Percentiles rank a stretch among this genome's conserved stretches.
Conservation (phyloP, 2,797 vertebrate species). For the Carapus acus region DNA sequence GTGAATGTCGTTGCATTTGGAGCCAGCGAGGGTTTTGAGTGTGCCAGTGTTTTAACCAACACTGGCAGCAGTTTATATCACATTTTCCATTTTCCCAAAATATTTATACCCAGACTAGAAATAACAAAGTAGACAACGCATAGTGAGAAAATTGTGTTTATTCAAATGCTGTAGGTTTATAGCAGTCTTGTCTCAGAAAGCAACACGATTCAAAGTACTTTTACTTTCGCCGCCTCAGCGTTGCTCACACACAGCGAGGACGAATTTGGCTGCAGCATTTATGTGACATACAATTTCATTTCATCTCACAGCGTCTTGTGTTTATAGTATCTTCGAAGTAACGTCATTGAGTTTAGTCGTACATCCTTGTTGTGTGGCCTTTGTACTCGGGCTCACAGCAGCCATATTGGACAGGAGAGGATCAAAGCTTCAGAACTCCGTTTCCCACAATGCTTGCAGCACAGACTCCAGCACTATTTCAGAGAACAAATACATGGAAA, state of each 20-base stretch:
- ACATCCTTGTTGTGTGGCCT: slow-evolving; percentile 25
- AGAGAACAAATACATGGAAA: slow-evolving; percentile 39
- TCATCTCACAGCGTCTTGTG: slow-evolving; percentile 31
- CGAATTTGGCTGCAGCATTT: slow-evolving; percentile 22
- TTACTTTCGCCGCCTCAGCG: slow-evolving; percentile 4
- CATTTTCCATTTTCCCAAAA: neutral
- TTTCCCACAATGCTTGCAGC: slow-evolving; percentile 49
- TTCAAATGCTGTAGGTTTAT: neutral
- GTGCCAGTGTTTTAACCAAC: neutral
- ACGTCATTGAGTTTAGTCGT: neutral
- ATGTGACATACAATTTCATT: slow-evolving; percentile 28
- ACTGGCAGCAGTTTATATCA: neutral
- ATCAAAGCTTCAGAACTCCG: slow-evolving; percentile 35
- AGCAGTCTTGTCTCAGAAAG: too few species aligned
- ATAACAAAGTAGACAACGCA: neutral
- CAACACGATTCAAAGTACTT: too few species aligned
- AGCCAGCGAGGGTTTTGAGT: neutral
- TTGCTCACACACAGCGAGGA: slow-evolving; percentile 22
- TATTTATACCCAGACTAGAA: neutral
- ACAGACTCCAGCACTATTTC: slow-evolving; percentile 31
- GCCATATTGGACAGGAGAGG: slow-evolving; percentile 19
- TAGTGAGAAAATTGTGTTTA: neutral
- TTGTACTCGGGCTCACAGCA: slow-evolving; percentile 18
- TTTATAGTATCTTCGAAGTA: slow-evolving; percentile 24
- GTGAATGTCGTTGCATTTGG: neutral